Evolutionary conservation across 2,113 vertebrate species (phyloP).

Genomic region (Puntigrus tetrazona): DNA sequence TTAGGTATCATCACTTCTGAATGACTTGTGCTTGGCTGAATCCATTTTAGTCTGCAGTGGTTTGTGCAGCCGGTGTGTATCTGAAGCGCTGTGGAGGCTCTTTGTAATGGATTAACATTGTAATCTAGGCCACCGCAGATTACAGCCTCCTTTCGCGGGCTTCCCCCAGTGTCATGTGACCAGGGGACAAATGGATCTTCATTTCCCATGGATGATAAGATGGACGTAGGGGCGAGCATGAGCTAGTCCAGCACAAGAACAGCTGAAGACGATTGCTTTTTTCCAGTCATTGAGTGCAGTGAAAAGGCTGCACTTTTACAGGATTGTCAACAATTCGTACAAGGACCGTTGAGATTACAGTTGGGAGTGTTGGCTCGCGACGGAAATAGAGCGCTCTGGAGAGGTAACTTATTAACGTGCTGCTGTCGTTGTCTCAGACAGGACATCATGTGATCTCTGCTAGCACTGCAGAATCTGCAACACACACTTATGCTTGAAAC

Average conservation of each 20-base stretch:
- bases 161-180: conserved; percentile 62
- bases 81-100: conserved; percentile 49
- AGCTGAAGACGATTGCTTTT: conserved; percentile 21
- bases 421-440: conserved; percentile 26
- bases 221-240: conserved; percentile 39
- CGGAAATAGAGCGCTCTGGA: not conserved
- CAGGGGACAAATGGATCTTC: conserved; percentile 61
- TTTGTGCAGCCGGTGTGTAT: conserved; percentile 24
- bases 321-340: conserved; percentile 43
- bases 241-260: conserved; percentile 44
- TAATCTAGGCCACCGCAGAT: conserved; percentile 80
- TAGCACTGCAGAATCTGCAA: conserved; percentile 13
- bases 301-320: not conserved
- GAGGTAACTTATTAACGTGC: conserved; percentile 73
- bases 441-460: conserved; percentile 48
- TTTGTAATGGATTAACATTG: conserved; percentile 68
- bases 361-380: conserved; percentile 33
- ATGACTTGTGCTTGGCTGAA: conserved; percentile 22
- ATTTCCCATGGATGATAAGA: conserved; percentile 58
- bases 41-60: conserved; percentile 21
- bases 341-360: conserved; percentile 64
- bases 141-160: conserved; percentile 66
- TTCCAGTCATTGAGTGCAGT: not conserved
- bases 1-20: not conserved
- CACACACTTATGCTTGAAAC: not conserved